Conservation (phyloP, 2,888 invertebrate species). For the Cheilosia scutellata region DNA sequence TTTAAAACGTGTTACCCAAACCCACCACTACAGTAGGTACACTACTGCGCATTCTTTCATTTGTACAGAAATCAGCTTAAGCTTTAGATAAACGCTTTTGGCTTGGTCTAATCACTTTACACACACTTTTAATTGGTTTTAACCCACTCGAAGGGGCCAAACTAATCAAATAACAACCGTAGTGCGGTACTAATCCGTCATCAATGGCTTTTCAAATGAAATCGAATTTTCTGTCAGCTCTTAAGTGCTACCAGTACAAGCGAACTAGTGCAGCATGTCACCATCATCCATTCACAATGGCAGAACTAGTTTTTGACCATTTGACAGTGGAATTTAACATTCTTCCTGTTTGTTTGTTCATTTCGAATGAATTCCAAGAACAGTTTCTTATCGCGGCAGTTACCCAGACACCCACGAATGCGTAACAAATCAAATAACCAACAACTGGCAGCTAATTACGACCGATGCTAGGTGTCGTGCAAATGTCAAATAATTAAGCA, state of each 20-base stretch:
- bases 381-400: background rate
- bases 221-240: conserved; percentile 10
- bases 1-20: conserved; percentile 37
- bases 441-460: conserved; percentile 19
- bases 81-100: conserved; percentile 41
- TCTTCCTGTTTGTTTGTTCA: conserved; percentile 45
- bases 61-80: conserved; percentile 51
- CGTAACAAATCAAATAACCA: conserved; percentile 3
- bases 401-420: background rate
- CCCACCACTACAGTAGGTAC: conserved; percentile 28
- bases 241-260: conserved; percentile 14
- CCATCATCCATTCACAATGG: background rate
- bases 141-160: conserved; percentile 22
- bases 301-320: conserved; percentile 21
- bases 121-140: conserved; percentile 59
- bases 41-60: conserved; percentile 6
- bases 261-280: conserved; percentile 9
- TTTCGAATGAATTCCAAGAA: conserved; percentile 2
- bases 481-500: conserved; percentile 18
- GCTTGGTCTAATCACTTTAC: conserved; percentile 53
- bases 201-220: conserved; percentile 48
- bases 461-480: conserved; percentile 8
- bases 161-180: conserved; percentile 23
- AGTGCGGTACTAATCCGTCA: conserved; percentile 37
- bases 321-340: conserved; percentile 3